A percentile compares a stretch with the other conserved stretches of the same genome.
Conservation (phyloP, 2,888 invertebrate species). For the Tetragonula carbonaria region DNA sequence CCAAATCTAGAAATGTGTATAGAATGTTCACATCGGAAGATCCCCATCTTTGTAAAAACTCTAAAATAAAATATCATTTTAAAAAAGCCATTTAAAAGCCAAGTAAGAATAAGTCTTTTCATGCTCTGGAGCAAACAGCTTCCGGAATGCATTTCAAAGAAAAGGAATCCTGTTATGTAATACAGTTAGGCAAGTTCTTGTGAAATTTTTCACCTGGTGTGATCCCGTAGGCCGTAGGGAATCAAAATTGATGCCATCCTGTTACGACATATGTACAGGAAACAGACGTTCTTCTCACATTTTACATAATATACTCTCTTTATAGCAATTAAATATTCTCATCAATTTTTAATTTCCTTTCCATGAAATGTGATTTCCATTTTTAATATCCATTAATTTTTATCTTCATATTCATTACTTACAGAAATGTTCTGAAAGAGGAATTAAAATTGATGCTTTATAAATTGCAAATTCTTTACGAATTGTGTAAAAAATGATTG, state of each 20-base stretch:
- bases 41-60: neutral
- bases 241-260: slow-evolving; percentile 17
- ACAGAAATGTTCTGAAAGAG: neutral
- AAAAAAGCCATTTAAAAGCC: neutral
- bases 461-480: neutral
- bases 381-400: neutral
- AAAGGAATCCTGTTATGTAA: slow-evolving; percentile 72
- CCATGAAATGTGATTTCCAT: neutral
- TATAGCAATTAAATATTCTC: neutral
- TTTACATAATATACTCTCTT: neutral
- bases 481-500: too few relatives aligned
- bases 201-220: slow-evolving; percentile 73
- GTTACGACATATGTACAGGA: slow-evolving; percentile 42
- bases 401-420: neutral
- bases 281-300: slow-evolving; percentile 1
- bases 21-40: neutral
- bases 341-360: neutral
- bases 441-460: neutral
- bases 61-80: neutral
- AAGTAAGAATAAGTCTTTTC: slow-evolving; percentile 28
- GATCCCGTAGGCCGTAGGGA: slow-evolving; percentile 64
- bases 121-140: slow-evolving; percentile 14
- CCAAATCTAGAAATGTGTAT: neutral
- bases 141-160: slow-evolving; percentile 53
- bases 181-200: slow-evolving; percentile 69